phyloP scores from a whole-genome alignment of 2,113 vertebrate species.

The Lagopus leucura region DNA sequence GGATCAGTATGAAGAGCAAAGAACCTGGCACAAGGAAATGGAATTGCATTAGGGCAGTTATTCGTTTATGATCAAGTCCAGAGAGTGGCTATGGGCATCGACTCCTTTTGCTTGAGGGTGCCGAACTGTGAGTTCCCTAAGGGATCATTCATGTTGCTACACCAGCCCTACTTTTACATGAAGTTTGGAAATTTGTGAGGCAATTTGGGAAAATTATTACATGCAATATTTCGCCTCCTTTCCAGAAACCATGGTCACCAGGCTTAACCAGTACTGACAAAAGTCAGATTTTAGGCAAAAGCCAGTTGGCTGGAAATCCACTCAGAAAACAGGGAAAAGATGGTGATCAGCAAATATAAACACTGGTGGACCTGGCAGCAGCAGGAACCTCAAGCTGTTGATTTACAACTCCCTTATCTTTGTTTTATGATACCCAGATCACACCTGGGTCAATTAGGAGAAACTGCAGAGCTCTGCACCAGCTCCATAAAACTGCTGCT shows the following conservation, averaged over 20 bases:
- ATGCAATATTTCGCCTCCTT: slow-evolving; percentile 20
- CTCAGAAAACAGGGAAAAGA: background rate
- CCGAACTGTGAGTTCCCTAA: slow-evolving; percentile 51
- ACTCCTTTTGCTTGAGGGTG: slow-evolving; percentile 6
- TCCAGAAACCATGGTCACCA: slow-evolving; percentile 23
- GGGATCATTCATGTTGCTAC: slow-evolving; percentile 30
- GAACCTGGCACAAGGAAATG: background rate
- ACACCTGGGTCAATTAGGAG: background rate
- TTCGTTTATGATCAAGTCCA: slow-evolving; percentile 4
- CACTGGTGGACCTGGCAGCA: background rate
- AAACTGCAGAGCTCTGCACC: background rate
- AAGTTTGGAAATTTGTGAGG: slow-evolving; percentile 49
- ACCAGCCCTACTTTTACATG: slow-evolving; percentile 49
- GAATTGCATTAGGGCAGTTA: slow-evolving; percentile 21
- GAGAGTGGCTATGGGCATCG: slow-evolving; percentile 23
- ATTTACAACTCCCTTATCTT: background rate
- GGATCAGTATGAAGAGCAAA: slow-evolving; percentile 45
- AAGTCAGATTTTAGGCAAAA: background rate
- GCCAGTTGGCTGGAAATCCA: background rate
- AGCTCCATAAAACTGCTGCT: background rate
- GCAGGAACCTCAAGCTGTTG: background rate
- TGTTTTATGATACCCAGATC: background rate
- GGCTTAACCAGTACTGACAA: slow-evolving; percentile 23
- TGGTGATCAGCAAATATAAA: background rate
- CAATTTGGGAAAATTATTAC: slow-evolving; percentile 41